Evolutionary conservation across 2,888 invertebrate species (phyloP).

Genomic region (Coremacera marginata): DNA sequence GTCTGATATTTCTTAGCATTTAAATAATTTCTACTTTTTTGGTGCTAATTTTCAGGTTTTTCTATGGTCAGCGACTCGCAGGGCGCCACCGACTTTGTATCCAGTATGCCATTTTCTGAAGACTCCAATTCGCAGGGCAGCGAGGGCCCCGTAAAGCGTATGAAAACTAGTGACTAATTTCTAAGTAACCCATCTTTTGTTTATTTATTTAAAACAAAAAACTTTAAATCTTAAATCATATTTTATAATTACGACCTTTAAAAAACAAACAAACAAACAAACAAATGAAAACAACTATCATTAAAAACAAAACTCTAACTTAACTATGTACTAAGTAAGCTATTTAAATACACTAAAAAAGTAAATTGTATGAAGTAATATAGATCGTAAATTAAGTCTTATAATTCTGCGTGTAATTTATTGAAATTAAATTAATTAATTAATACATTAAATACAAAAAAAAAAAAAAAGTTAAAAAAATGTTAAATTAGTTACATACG

Average conservation of each 20-base stretch:
- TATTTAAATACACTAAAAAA: conserved; percentile 17
- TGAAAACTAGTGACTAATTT: conserved; percentile 76
- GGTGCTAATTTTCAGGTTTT: conserved; percentile 75
- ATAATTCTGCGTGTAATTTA: conserved; percentile 29
- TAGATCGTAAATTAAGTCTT: conserved; percentile 15
- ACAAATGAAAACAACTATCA: neutral
- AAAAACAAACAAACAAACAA: neutral
- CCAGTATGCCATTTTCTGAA: conserved; percentile 90
- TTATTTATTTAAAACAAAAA: conserved; percentile 16
- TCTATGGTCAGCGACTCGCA: conserved; percentile 92
- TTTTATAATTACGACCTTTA: conserved; percentile 19
- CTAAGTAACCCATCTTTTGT: neutral
- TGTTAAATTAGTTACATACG: conserved; percentile 11
- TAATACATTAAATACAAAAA: neutral
- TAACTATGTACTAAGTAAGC: conserved; percentile 23
- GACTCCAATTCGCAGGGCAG: conserved; percentile 92
- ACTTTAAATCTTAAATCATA: conserved; percentile 1
- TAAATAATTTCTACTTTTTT: neutral
- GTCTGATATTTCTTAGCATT: neutral
- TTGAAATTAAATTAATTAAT: conserved; percentile 6
- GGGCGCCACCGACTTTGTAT: conserved; percentile 87
- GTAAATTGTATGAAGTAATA: neutral
- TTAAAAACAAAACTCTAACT: conserved; percentile 14
- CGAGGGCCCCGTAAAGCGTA: conserved; percentile 79
- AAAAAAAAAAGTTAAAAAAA: conserved; percentile 5